Evolutionary conservation across 2,888 invertebrate genomes (phyloP).

Genomic region (Carterocephalus palaemon): DNA sequence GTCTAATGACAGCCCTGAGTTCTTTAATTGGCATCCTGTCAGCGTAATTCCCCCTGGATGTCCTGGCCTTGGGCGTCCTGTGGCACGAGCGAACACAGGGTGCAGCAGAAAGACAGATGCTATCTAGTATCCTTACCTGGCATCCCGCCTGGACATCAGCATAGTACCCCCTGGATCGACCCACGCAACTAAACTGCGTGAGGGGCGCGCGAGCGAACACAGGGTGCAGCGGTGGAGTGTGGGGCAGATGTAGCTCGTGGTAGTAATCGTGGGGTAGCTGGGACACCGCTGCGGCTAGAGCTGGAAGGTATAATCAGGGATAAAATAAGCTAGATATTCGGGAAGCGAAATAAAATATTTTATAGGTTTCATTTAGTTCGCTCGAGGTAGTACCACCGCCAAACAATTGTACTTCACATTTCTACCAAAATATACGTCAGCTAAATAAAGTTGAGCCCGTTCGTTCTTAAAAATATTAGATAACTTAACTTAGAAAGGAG

Average conservation of each 20-base stretch:
- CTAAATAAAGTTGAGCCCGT: background rate
- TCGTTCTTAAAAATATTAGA: background rate
- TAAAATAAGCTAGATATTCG: too few species aligned
- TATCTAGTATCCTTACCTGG: too few species aligned
- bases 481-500: too few species aligned
- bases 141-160: conserved; percentile 73
- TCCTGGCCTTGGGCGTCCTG: too few species aligned
- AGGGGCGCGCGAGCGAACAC: conserved; percentile 58
- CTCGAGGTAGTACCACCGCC: too few species aligned
- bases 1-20: too few species aligned
- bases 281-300: conserved; percentile 40
- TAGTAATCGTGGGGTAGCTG: conserved; percentile 73
- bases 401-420: background rate
- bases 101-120: too few species aligned
- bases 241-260: conserved; percentile 77
- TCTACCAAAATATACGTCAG: background rate
- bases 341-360: conserved; percentile 9
- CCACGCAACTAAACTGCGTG: conserved; percentile 66
- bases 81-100: too few species aligned
- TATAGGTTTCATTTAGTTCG: too few species aligned
- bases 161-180: conserved; percentile 62
- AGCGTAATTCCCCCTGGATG: too few species aligned
- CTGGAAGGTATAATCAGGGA: conserved; percentile 35
- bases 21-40: too few species aligned
- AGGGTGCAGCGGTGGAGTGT: conserved; percentile 77